Conservation (phyloP, 2,113 vertebrate genomes). For the Machaerirhynchus nigripectus region DNA sequence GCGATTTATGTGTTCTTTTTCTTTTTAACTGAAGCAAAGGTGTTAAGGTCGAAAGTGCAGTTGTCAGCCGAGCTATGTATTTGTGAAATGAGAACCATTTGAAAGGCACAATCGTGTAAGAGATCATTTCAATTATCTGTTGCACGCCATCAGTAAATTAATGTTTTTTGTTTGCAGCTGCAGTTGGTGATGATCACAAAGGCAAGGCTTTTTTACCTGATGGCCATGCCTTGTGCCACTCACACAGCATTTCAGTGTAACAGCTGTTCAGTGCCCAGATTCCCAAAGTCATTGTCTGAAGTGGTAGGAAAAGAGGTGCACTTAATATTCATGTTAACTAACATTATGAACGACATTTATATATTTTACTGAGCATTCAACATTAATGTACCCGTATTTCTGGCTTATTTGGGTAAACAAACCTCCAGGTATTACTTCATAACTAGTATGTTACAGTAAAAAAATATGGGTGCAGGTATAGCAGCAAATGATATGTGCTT, state of each 20-base stretch:
- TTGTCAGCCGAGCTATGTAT: background rate
- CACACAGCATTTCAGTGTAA: background rate
- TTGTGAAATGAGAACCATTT: background rate
- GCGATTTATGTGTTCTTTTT: fast-evolving
- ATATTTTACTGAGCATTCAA: background rate
- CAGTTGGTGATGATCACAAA: background rate
- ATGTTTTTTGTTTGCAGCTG: background rate
- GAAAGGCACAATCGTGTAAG: background rate
- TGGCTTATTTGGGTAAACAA: background rate
- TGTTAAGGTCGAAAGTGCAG: background rate
- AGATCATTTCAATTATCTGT: background rate
- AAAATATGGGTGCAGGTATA: background rate
- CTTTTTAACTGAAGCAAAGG: background rate
- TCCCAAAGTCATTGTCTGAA: background rate
- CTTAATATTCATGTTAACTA: background rate
- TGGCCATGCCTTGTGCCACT: background rate
- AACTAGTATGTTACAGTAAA: background rate
- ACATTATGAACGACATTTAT: background rate
- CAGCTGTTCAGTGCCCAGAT: background rate
- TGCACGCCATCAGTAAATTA: background rate
- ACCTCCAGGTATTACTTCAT: background rate
- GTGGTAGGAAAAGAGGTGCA: background rate
- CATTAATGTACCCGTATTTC: background rate
- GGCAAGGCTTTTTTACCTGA: background rate
- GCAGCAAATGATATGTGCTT: background rate